Evolutionary conservation across 2,888 invertebrate species (phyloP).

Genomic region (Carabus problematicus): DNA sequence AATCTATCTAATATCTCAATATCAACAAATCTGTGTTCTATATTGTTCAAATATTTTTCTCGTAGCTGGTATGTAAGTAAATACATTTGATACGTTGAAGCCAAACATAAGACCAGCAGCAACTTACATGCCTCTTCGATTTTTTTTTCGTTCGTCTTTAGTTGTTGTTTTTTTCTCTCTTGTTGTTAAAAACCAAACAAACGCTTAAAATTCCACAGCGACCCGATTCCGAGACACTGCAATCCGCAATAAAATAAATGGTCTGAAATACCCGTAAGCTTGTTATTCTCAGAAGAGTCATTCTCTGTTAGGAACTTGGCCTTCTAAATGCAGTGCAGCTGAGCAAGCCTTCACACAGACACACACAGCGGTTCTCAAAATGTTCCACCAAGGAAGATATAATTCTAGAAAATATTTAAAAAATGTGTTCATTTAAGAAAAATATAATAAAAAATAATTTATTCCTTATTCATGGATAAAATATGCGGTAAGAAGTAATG

Average conservation of each 20-base stretch:
- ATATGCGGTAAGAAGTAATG: too few species aligned
- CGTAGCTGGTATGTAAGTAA: too few species aligned
- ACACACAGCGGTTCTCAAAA: conserved; percentile 9
- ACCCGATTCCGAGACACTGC: conserved; percentile 6
- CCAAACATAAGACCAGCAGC: too few species aligned
- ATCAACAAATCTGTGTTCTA: too few species aligned
- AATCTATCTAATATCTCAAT: too few species aligned
- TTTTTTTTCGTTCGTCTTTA: neutral
- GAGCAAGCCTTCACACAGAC: conserved; percentile 15
- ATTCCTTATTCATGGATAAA: too few species aligned
- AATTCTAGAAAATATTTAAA: too few species aligned
- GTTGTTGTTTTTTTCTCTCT: neutral
- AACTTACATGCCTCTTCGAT: neutral
- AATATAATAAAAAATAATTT: too few species aligned
- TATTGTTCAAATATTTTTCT: too few species aligned
- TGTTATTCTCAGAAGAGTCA: conserved; percentile 27
- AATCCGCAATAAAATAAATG: conserved; percentile 32
- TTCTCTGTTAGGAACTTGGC: conserved; percentile 21
- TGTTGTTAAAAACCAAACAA: conserved; percentile 20
- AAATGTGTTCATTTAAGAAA: too few species aligned
- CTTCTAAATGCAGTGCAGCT: conserved; percentile 21
- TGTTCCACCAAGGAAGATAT: neutral
- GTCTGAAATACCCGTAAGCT: conserved; percentile 18
- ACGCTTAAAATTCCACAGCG: conserved; percentile 26
- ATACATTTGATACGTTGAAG: too few species aligned